These are phyloP conservation scores for Lissocephala sabroskyi DNA, from an alignment of 2,888 invertebrate genomes.

Conservation along the genomic window DNA sequence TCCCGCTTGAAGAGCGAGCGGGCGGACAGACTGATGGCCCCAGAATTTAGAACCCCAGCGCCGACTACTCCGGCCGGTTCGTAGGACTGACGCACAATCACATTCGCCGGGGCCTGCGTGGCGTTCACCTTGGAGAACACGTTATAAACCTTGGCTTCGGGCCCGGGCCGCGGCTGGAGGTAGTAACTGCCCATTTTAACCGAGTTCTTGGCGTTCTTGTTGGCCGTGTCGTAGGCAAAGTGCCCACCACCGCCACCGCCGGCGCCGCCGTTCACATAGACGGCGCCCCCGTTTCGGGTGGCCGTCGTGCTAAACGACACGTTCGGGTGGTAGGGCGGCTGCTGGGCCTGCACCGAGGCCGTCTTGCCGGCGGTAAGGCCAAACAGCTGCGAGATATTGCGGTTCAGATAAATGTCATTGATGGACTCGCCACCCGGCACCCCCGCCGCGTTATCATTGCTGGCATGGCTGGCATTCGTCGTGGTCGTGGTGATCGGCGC, in stretches of 20 bases:
- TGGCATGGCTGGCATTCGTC: too few relatives aligned
- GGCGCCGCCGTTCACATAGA: conserved; percentile 51
- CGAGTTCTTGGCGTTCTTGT: conserved; percentile 67
- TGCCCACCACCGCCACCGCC: too few relatives aligned
- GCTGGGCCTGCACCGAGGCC: conserved; percentile 9
- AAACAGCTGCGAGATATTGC: conserved; percentile 67
- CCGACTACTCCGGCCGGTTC: conserved; percentile 30
- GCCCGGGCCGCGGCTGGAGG: conserved; percentile 49
- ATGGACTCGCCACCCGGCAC: conserved; percentile 56
- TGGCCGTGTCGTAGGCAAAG: conserved; percentile 63
- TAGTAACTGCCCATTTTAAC: conserved; percentile 59
- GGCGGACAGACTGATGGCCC: conserved; percentile 41
- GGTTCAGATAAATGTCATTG: conserved; percentile 70
- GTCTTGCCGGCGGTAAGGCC: conserved; percentile 36
- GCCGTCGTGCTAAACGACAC: conserved; percentile 56
- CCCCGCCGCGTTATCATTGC: conserved; percentile 31
- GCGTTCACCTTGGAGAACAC: conserved; percentile 66
- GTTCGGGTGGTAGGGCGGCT: conserved; percentile 54
- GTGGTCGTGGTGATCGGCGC: neutral
- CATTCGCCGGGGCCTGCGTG: conserved; percentile 44
- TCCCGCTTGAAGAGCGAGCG: conserved; percentile 27
- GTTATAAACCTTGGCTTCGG: conserved; percentile 66
- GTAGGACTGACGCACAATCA: conserved; percentile 48
- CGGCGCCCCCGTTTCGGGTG: conserved; percentile 40
- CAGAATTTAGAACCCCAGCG: conserved; percentile 30